Base-by-base conservation (phyloP, 2,888 invertebrate species). In the Lysandra coridon region DNA sequence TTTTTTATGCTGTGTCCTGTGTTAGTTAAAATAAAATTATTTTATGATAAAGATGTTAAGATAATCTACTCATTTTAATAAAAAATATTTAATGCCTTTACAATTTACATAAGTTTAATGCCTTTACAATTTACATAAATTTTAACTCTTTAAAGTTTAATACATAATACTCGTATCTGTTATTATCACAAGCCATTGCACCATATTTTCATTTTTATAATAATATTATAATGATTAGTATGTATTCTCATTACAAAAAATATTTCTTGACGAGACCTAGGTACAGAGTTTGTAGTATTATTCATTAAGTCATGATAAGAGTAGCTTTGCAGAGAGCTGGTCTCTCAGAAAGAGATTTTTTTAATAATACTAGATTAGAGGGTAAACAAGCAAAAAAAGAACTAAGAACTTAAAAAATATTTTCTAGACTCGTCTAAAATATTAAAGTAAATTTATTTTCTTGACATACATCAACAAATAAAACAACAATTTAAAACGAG, bases 401-500 rank as follows among this genome's bases (percentile, higher is more conserved):
- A 4, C 53, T 53, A 53, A 12, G 23, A 14, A 53, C 12, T 53
- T 14, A 12, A 53, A 53, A 14, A 14, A 14, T 14, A 53, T 14
- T 53, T 53, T 53, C 53, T 53, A 53, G 17, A 17, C 14, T 57
- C 17, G 57, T 57, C 17, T 57, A 57, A 10, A 30, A 64, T 12
- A 64, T 64, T 23, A 30, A 64, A 64, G 30, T 64, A 10, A 44
- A 74, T 44, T n/a, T 23, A 10, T 12, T 75, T 44, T 23, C 17
- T 10, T 75, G 23, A 75, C 30, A n/a, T 53, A 49, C 49, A 53
- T 49, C 7, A 49, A 53, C 49, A 23, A 75, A 75, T 49, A 23
- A 75, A 49, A n/a, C n/a, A 75, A 75, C 12, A 53, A 75, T 75
- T 75, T 49, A n/a, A 49, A 44, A 74, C 44, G 53, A 73, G 62